Conservation (phyloP, 2,797 vertebrate genomes). For the Distichodus sexfasciatus region DNA sequence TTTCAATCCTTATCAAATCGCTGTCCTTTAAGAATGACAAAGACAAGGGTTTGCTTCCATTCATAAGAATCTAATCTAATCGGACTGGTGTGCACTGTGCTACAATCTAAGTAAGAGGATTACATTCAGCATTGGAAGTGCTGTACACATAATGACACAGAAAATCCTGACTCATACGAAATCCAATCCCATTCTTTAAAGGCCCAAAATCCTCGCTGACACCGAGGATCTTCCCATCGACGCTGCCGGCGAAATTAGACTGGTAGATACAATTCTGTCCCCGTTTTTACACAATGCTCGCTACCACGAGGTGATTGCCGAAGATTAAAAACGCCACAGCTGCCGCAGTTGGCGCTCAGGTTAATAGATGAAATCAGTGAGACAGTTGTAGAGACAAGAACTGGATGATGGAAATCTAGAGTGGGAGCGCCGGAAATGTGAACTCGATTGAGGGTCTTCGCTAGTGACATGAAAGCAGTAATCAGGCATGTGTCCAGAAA, state of each 20-base stretch:
- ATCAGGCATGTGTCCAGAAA: slow-evolving; percentile 2
- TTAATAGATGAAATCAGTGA: slow-evolving; percentile 11
- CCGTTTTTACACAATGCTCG: background rate
- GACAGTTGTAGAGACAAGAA: background rate
- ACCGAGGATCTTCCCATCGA: background rate
- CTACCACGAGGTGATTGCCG: background rate
- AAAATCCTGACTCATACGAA: slow-evolving; percentile 16
- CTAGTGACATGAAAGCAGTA: slow-evolving; percentile 8
- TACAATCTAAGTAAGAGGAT: slow-evolving; percentile 19
- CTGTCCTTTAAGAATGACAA: slow-evolving; percentile 13
- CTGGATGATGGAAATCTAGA: background rate
- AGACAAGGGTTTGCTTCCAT: slow-evolving; percentile 7
- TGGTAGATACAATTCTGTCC: background rate
- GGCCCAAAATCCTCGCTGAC: slow-evolving; percentile 8
- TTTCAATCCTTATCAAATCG: background rate
- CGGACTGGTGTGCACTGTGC: slow-evolving; percentile 16
- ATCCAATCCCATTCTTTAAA: slow-evolving; percentile 20
- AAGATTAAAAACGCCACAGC: background rate
- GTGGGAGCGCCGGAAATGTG: background rate
- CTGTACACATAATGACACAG: slow-evolving; percentile 14
- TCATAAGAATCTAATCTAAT: slow-evolving; percentile 24
- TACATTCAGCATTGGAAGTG: slow-evolving; percentile 15
- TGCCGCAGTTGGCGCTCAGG: background rate
- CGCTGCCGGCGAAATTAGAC: slow-evolving; percentile 10
- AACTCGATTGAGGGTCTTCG: background rate